These are phyloP conservation scores for Acanthiza pusilla DNA, from an alignment of 2,797 vertebrate species.

Conservation along the genomic window DNA sequence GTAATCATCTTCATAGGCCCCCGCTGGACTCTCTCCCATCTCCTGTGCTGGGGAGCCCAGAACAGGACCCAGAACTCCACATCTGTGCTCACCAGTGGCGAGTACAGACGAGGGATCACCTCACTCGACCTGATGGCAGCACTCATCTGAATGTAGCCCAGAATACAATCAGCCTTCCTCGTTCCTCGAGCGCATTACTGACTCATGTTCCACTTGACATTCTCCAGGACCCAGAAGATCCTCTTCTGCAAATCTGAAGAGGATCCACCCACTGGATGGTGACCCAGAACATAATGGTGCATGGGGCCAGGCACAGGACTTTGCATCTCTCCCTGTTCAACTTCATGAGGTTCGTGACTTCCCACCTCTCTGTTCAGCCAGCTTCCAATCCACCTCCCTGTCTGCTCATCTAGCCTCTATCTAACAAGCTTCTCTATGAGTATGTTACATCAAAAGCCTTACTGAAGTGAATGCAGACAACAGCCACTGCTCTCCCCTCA, in stretches of 20 bases:
- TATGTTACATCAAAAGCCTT: neutral
- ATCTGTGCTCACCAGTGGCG: neutral
- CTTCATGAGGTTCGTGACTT: neutral
- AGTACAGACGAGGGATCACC: neutral
- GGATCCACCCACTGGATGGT: neutral
- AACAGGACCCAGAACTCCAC: neutral
- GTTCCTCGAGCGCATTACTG: accelerated
- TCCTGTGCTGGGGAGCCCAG: neutral
- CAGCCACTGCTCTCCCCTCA: neutral
- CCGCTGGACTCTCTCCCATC: neutral
- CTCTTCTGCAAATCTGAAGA: neutral
- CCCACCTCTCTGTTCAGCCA: neutral
- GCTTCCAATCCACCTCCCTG: neutral
- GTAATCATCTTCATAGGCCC: neutral
- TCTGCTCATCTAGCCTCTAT: neutral
- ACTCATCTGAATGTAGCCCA: neutral
- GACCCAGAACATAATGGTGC: neutral
- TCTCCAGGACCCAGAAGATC: neutral
- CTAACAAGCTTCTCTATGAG: neutral
- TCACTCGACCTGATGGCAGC: neutral
- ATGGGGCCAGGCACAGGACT: neutral
- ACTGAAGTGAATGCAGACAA: neutral
- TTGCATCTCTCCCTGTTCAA: neutral
- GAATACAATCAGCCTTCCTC: neutral
- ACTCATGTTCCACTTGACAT: accelerated